Percentiles rank a stretch among this genome's conserved stretches.
phyloP scores from a whole-genome alignment of 2,113 vertebrate genomes.

The Lophochroa leadbeateri region DNA sequence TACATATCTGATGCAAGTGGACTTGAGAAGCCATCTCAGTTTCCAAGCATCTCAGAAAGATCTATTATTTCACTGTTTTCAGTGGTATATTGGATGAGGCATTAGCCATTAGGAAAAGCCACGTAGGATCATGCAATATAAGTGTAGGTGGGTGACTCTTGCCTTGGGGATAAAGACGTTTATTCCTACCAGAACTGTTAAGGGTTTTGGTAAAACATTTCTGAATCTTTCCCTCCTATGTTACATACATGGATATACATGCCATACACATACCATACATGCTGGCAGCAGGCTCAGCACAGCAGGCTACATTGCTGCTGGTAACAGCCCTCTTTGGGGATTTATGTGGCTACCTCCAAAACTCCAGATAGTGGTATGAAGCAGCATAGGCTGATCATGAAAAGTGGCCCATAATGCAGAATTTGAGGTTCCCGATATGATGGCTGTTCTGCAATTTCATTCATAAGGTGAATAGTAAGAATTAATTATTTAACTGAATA shows the following conservation, averaged over 20 bases:
- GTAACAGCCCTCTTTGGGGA: accelerated
- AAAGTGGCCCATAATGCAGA: background rate
- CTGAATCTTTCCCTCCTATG: background rate
- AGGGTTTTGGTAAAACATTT: background rate
- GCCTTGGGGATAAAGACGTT: background rate
- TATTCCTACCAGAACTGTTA: background rate
- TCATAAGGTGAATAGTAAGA: background rate
- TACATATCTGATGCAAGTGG: background rate
- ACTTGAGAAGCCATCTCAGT: background rate
- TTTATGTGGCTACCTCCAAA: background rate
- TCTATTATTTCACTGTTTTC: background rate
- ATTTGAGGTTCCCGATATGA: background rate
- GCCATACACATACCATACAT: background rate
- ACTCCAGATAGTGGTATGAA: background rate
- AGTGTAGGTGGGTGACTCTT: background rate
- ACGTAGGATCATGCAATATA: background rate
- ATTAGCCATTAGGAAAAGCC: background rate
- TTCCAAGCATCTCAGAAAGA: background rate
- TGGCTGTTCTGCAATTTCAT: background rate
- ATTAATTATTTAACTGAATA: background rate
- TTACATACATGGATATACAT: background rate
- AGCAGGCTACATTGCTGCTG: accelerated
- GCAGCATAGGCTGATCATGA: background rate
- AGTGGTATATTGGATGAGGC: background rate
- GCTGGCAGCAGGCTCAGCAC: background rate